These are phyloP conservation scores for Hipposideros armiger DNA, from an alignment of 2,113 vertebrate species.

Conservation along the genomic window DNA sequence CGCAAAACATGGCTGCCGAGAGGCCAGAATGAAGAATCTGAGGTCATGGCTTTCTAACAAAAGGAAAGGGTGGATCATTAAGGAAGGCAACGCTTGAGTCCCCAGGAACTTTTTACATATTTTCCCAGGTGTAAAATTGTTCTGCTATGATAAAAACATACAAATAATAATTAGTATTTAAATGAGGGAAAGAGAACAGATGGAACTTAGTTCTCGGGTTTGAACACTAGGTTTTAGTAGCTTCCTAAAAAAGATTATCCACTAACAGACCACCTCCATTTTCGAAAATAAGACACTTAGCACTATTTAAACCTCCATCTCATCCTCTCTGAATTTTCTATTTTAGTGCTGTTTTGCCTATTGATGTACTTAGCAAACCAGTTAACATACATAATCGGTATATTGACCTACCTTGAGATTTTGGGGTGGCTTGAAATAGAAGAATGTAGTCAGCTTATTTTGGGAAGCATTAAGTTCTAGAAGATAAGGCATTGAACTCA, in stretches of 20 bases:
- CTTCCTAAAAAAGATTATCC: not conserved
- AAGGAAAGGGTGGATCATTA: not conserved
- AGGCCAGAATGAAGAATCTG: not conserved
- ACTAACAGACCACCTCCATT: not conserved
- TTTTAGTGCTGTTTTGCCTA: not conserved
- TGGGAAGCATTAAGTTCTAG: constrained; percentile 92
- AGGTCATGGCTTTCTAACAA: not conserved
- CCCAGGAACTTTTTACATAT: not conserved
- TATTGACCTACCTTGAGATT: constrained; percentile 91
- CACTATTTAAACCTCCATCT: not conserved
- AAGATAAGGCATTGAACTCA: constrained; percentile 94
- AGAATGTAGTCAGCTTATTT: constrained; percentile 92
- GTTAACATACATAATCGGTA: not conserved
- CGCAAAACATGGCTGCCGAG: not conserved
- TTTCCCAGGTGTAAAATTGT: not conserved
- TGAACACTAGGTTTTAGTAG: not conserved
- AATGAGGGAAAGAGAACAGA: not conserved
- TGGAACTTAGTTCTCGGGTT: not conserved
- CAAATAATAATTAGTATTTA: not conserved
- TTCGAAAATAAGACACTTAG: not conserved
- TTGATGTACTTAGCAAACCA: not conserved
- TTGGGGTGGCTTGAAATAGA: constrained; percentile 92
- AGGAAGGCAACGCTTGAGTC: not conserved
- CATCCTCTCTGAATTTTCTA: not conserved
- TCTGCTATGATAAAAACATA: not conserved